These are phyloP conservation scores for Oreotrochilus melanogaster DNA, from an alignment of 2,113 vertebrate species.

Conservation along the genomic window DNA sequence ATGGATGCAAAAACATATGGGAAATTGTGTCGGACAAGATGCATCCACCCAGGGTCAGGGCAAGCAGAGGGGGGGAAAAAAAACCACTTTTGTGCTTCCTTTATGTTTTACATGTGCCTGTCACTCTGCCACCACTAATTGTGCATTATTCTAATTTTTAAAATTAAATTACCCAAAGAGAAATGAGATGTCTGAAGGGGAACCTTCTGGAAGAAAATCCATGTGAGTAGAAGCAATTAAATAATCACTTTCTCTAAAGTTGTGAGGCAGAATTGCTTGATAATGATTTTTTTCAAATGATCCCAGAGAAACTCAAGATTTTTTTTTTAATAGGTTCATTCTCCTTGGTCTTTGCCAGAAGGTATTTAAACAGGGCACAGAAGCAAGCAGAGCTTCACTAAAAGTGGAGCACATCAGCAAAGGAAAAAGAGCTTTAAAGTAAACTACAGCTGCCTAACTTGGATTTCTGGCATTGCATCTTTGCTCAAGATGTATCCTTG, in stretches of 20 bases:
- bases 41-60: neutral
- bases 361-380: neutral
- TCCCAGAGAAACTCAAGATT: neutral
- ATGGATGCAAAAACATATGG: neutral
- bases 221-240: constrained; percentile 40
- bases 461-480: neutral
- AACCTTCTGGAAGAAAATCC: constrained; percentile 16
- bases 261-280: constrained; percentile 24
- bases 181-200: constrained; percentile 1
- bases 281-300: constrained; percentile 32
- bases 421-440: neutral
- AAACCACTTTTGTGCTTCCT: neutral
- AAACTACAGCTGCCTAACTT: neutral
- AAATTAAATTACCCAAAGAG: neutral
- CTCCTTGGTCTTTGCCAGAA: constrained; percentile 6
- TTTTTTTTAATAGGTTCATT: constrained; percentile 14
- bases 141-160: neutral
- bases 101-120: neutral
- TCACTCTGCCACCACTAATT: neutral
- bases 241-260: neutral
- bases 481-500: neutral
- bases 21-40: neutral
- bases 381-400: neutral
- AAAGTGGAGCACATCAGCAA: neutral
- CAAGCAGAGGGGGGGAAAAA: neutral